phyloP scores from a whole-genome alignment of 2,113 vertebrate genomes.

The Blennius ocellaris region DNA sequence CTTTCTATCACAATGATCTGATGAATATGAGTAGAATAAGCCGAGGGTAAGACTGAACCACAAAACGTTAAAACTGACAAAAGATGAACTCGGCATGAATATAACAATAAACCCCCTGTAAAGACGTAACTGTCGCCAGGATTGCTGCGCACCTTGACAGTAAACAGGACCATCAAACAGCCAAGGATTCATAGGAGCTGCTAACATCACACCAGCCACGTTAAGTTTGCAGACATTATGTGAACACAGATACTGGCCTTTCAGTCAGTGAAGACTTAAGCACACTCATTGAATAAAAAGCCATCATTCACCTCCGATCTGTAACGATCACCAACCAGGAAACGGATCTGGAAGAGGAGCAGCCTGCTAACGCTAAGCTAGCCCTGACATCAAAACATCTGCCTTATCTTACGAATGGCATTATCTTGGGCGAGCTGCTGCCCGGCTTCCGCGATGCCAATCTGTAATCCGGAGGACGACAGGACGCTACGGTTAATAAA shows the following conservation, averaged over 20 bases:
- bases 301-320: neutral
- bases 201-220: neutral
- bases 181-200: neutral
- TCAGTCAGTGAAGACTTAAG: neutral
- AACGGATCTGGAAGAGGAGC: conserved; percentile 54
- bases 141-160: neutral
- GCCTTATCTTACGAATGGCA: conserved; percentile 21
- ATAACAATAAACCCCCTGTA: neutral
- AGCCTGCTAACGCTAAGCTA: conserved; percentile 55
- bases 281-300: neutral
- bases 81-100: neutral
- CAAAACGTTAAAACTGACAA: neutral
- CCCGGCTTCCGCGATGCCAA: neutral
- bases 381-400: conserved; percentile 53
- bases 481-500: neutral
- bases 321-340: conserved; percentile 65
- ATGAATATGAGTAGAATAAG: neutral
- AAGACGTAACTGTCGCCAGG: neutral
- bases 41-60: too few species aligned
- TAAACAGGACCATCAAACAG: conserved; percentile 1
- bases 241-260: neutral
- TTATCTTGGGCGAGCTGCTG: conserved; percentile 8
- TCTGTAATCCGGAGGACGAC: neutral
- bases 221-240: neutral
- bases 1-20: neutral